A percentile compares a stretch with the other conserved stretches of the same genome.
Conservation (phyloP, 1,140 invertebrate genomes). For the Rhyzopertha dominica region DNA sequence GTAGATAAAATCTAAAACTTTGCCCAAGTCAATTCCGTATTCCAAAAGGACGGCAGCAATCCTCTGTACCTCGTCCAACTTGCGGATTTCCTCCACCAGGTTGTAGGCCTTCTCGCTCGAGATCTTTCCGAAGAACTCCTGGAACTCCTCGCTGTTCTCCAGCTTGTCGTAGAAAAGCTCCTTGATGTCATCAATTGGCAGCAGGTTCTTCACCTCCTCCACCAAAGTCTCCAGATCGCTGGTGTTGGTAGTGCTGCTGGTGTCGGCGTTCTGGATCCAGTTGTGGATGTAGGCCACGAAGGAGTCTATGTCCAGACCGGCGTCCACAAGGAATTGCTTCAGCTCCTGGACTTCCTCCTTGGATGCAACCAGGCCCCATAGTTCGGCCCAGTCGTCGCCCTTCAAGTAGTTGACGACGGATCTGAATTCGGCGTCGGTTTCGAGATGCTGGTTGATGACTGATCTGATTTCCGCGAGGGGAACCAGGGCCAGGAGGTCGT, state of each 20-base stretch:
- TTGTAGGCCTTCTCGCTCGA: slow-evolving; percentile 14
- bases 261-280: slow-evolving; percentile 3
- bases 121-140: slow-evolving; percentile 17
- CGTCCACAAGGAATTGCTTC: slow-evolving; percentile 15
- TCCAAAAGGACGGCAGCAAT: slow-evolving; percentile 1
- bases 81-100: slow-evolving; percentile 15
- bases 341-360: slow-evolving; percentile 22
- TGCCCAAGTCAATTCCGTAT: slow-evolving; percentile 3
- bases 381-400: slow-evolving; percentile 23
- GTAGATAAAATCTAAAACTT: slow-evolving; percentile 1
- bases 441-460: slow-evolving; percentile 23
- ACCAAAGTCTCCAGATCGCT: slow-evolving; percentile 19
- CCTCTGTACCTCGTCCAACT: neutral
- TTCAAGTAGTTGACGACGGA: slow-evolving; percentile 30
- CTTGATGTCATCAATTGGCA: slow-evolving; percentile 22
- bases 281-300: slow-evolving; percentile 7
- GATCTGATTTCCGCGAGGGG: slow-evolving; percentile 19
- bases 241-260: slow-evolving; percentile 8
- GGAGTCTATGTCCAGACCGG: slow-evolving; percentile 21
- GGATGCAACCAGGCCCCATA: slow-evolving; percentile 14
- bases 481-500: slow-evolving; percentile 16
- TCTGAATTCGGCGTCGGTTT: slow-evolving; percentile 28
- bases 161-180: slow-evolving; percentile 6
- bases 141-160: slow-evolving; percentile 23
- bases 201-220: slow-evolving; percentile 17